These are phyloP conservation scores for Drosophila stalkeri DNA, from an alignment of 2,888 invertebrate species.

Conservation along the genomic window DNA sequence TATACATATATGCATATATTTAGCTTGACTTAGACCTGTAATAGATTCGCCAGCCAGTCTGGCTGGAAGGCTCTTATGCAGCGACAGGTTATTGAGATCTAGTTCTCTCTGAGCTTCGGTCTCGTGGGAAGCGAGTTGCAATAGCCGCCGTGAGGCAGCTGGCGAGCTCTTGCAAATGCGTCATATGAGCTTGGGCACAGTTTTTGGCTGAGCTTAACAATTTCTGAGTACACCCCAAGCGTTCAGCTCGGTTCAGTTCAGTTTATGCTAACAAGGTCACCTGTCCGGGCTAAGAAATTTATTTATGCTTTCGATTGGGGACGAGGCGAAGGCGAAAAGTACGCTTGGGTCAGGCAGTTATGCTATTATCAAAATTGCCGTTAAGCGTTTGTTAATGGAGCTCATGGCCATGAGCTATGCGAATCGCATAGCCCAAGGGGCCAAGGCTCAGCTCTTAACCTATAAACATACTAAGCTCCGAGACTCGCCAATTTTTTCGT, in stretches of 20 bases:
- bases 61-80: constrained; percentile 49
- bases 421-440: constrained; percentile 56
- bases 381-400: constrained; percentile 63
- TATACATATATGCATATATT: background rate
- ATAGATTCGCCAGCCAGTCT: constrained; percentile 34
- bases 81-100: constrained; percentile 57
- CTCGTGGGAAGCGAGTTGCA: constrained; percentile 67
- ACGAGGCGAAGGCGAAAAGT: background rate
- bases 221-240: background rate
- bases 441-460: constrained; percentile 80
- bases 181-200: background rate
- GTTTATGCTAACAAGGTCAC: constrained; percentile 68
- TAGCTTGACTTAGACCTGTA: constrained; percentile 3
- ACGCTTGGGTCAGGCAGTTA: constrained; percentile 40
- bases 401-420: constrained; percentile 57
- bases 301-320: constrained; percentile 1
- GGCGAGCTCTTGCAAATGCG: background rate
- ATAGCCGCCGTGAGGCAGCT: constrained; percentile 41
- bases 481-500: constrained; percentile 34
- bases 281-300: constrained; percentile 41
- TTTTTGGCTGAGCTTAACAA: background rate
- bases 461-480: constrained; percentile 70
- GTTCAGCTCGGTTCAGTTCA: background rate
- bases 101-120: constrained; percentile 23
- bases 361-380: constrained; percentile 77